A percentile compares a stretch with the other conserved stretches of the same genome.
These are phyloP conservation scores for Priocnemis perturbator DNA, from an alignment of 2,888 invertebrate species.

Conservation along the genomic window DNA sequence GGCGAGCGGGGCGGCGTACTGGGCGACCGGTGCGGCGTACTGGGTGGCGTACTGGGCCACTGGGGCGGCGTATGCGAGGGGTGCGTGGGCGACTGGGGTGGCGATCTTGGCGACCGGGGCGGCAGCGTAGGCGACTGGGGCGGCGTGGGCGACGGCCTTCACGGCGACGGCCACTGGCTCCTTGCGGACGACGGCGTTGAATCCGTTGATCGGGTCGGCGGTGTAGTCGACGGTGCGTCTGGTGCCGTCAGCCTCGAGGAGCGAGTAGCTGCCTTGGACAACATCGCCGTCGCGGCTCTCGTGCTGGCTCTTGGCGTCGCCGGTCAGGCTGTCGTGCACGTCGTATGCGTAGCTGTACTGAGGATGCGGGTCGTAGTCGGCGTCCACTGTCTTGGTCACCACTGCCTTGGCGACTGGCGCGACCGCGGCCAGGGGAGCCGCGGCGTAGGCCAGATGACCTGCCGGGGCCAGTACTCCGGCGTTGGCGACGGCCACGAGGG, in stretches of 20 bases:
- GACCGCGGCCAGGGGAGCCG: constrained; percentile 59
- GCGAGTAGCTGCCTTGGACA: constrained; percentile 73
- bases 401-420: constrained; percentile 62
- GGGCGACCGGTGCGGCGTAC: constrained; percentile 65
- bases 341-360: constrained; percentile 72
- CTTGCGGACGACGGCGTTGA: constrained; percentile 71
- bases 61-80: constrained; percentile 36
- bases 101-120: constrained; percentile 36
- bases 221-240: constrained; percentile 69
- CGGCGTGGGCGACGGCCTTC: constrained; percentile 74
- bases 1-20: constrained; percentile 27
- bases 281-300: constrained; percentile 69
- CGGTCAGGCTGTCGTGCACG: constrained; percentile 67
- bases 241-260: constrained; percentile 76
- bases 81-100: constrained; percentile 21
- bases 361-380: constrained; percentile 69
- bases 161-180: constrained; percentile 61
- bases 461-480: constrained; percentile 75
- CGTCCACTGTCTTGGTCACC: constrained; percentile 62
- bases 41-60: constrained; percentile 67
- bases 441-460: constrained; percentile 66
- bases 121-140: constrained; percentile 48
- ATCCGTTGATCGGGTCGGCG: constrained; percentile 68
- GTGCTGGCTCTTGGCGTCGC: constrained; percentile 68
- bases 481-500: constrained; percentile 73